Evolutionary conservation across 2,888 invertebrate species (phyloP).

Genomic region (Hydraecia micacea): DNA sequence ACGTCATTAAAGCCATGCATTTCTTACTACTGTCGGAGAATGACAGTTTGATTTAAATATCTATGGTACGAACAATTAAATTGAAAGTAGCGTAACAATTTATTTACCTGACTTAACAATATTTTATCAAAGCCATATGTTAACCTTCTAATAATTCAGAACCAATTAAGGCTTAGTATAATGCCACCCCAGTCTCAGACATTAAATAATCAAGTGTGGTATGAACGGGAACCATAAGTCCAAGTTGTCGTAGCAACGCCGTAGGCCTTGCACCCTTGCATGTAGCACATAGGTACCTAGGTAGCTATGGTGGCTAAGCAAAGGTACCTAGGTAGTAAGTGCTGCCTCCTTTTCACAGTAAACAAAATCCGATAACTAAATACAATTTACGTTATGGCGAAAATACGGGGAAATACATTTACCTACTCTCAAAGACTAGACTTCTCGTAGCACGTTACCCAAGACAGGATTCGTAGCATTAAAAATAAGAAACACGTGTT

Average conservation of each 20-base stretch:
- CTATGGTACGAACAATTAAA: too few species aligned
- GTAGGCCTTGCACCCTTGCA: background rate
- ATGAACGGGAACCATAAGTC: background rate
- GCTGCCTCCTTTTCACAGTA: background rate
- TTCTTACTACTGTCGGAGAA: background rate
- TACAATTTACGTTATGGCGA: background rate
- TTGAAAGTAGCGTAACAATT: background rate
- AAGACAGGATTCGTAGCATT: background rate
- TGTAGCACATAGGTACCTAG: background rate
- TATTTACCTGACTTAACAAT: background rate
- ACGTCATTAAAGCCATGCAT: background rate
- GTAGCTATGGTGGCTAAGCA: background rate
- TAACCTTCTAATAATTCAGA: background rate
- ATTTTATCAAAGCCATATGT: background rate
- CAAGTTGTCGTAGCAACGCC: slow-evolving; percentile 8
- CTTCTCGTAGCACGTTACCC: background rate
- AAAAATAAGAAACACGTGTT: slow-evolving; percentile 32
- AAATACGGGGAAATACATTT: background rate
- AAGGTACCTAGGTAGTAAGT: background rate
- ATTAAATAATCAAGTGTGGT: slow-evolving; percentile 1
- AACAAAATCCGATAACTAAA: background rate
- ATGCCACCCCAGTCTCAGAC: background rate
- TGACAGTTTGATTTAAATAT: background rate
- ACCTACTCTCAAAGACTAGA: background rate
- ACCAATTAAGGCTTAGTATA: background rate